Evolutionary conservation across 2,797 vertebrate genomes (phyloP).

Genomic region (Limnodromus scolopaceus): DNA sequence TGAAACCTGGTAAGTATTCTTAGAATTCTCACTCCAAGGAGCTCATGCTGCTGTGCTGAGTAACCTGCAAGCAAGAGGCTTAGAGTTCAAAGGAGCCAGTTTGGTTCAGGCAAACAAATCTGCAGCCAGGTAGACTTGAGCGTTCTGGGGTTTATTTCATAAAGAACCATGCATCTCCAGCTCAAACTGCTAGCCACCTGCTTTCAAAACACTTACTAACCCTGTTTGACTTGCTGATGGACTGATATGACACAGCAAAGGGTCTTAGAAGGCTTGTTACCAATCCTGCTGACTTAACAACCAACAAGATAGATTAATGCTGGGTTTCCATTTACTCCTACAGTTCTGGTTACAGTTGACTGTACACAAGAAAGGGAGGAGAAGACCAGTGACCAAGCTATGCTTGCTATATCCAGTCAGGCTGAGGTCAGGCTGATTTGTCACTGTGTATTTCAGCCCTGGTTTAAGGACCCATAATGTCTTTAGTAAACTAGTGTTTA

Average conservation of each 20-base stretch:
- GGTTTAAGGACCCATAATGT: slow-evolving; percentile 9
- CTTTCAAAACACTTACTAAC: background rate
- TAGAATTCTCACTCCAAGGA: background rate
- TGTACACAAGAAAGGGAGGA: background rate
- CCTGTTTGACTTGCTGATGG: background rate
- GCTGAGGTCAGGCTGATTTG: background rate
- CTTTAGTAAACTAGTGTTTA: slow-evolving; percentile 52
- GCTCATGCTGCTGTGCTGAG: background rate
- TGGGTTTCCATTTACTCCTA: background rate
- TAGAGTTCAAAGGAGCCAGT: background rate
- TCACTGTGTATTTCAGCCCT: slow-evolving; percentile 11
- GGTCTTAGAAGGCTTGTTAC: background rate
- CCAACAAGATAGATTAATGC: background rate
- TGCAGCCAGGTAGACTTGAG: background rate
- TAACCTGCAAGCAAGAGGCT: background rate
- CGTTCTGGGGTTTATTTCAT: background rate
- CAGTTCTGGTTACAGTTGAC: background rate
- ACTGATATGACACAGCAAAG: background rate
- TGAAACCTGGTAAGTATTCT: background rate
- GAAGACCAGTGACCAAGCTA: background rate
- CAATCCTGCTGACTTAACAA: background rate
- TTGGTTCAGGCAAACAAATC: background rate
- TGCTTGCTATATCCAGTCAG: background rate
- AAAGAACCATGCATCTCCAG: background rate
- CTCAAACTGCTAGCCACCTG: background rate